Percentiles rank a stretch among this genome's conserved stretches.
Conservation (phyloP, 2,797 vertebrate species). For the Botia kubotai region DNA sequence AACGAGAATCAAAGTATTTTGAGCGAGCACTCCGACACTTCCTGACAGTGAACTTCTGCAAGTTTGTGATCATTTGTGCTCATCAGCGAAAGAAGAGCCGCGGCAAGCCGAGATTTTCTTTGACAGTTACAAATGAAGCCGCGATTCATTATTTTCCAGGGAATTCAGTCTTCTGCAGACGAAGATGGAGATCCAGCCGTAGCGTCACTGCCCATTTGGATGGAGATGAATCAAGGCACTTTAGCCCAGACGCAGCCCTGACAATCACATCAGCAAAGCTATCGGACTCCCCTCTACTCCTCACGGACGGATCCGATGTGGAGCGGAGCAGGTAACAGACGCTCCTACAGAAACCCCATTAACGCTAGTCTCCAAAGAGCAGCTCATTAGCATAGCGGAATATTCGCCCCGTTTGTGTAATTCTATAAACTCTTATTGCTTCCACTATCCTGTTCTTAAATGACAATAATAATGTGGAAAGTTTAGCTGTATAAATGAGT, state of each 20-base stretch:
- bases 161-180: constrained; percentile 77
- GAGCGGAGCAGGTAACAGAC: constrained; percentile 79
- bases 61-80: constrained; percentile 50
- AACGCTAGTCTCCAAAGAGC: constrained; percentile 81
- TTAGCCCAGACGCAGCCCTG: constrained; percentile 82
- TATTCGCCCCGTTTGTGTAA: constrained; percentile 76
- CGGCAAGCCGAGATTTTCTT: constrained; percentile 42
- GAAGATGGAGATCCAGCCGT: constrained; percentile 80
- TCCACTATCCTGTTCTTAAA: constrained; percentile 69
- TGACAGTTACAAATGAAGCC: constrained; percentile 72
- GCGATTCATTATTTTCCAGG: constrained; percentile 81
- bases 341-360: constrained; percentile 78
- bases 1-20: constrained; percentile 37
- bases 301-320: constrained; percentile 78
- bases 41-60: constrained; percentile 45
- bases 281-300: constrained; percentile 85
- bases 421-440: constrained; percentile 77
- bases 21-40: background rate
- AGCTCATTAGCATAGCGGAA: constrained; percentile 84
- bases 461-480: constrained; percentile 67
- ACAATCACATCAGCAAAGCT: constrained; percentile 84
- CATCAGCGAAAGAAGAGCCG: constrained; percentile 48
- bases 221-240: constrained; percentile 86
- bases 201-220: constrained; percentile 84
- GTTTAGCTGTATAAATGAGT: constrained; percentile 67